Evolutionary conservation across 2,113 vertebrate species (phyloP).

Genomic region (Garra rufa): DNA sequence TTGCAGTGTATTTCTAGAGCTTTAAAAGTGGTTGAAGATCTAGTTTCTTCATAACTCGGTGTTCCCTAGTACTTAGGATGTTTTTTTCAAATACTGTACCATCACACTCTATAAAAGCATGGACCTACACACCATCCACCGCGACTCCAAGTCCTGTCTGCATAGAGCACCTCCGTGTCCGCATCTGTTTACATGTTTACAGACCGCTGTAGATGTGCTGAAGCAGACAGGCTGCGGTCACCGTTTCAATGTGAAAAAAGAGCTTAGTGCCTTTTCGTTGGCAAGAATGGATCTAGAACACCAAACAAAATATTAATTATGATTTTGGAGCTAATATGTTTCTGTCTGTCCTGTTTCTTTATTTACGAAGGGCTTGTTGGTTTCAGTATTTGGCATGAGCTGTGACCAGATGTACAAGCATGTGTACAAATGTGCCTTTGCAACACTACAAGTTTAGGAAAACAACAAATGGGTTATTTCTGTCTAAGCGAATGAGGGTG

Average conservation of each 20-base stretch:
- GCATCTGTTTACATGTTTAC: conserved; percentile 34
- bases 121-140: neutral
- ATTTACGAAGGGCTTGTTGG: conserved; percentile 43
- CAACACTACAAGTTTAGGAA: conserved; percentile 67
- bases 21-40: neutral
- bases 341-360: conserved; percentile 43
- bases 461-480: conserved; percentile 61
- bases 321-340: conserved; percentile 21
- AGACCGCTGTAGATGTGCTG: conserved; percentile 1
- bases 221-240: neutral
- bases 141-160: conserved; percentile 4
- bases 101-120: neutral
- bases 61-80: neutral
- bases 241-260: conserved; percentile 31
- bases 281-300: conserved; percentile 59
- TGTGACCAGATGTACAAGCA: conserved; percentile 62
- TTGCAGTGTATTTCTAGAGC: neutral
- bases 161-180: neutral
- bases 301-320: conserved; percentile 67
- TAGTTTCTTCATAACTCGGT: neutral
- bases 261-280: conserved; percentile 65
- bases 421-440: conserved; percentile 64
- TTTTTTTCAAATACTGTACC: neutral
- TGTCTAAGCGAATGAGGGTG: conserved; percentile 69
- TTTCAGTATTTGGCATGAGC: conserved; percentile 64